Base-by-base conservation (phyloP, 2,888 invertebrate species). In the Tipula unca region DNA sequence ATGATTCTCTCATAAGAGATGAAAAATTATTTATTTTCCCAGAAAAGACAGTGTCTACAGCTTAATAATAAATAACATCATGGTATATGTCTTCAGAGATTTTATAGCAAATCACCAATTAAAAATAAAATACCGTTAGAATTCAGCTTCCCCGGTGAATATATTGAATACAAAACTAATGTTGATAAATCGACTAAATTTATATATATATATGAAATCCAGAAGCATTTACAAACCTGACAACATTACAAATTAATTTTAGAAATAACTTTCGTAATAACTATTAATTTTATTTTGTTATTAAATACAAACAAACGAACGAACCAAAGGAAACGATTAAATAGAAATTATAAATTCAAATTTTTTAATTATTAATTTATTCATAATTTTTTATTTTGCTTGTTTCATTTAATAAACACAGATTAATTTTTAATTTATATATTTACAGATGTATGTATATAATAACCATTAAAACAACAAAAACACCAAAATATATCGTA, bases 271-370 rank as follows among this genome's bases (percentile, higher is more conserved):
- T 69, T 69, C 10, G 69, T 69, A 69, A 69, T 54, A 69, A 69
- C 25, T 25, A 69, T n/a, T 48, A 48, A 48, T 48, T 48, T 35
- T 4, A 42, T n/a, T 48, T 6, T 48, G 17, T 48, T 69, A 13
- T 25, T 69, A 10, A 69, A 69, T 25, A 69, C 69, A 69, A 69
- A 69, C 69, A 69, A 69, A 54, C 8, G n/a, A n/a, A n/a, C n/a
- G n/a, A n/a, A n/a, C n/a, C n/a, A n/a, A 25, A 25, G 25, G 25
- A 48, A 32, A 32, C 32, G 32, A 32, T 32, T 6, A 32, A 32
- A 54, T 54, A 54, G 17, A 54, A 69, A 69, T 69, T 69, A 69
- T 69, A 69, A 69, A 69, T 69, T 69, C 69, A 69, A 69, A 69
- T 69, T 69, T 69, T 69, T 69, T 69, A 25, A 69, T 25, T 25